phyloP scores from a whole-genome alignment of 2,888 invertebrate species.

The Cantharis nigra region DNA sequence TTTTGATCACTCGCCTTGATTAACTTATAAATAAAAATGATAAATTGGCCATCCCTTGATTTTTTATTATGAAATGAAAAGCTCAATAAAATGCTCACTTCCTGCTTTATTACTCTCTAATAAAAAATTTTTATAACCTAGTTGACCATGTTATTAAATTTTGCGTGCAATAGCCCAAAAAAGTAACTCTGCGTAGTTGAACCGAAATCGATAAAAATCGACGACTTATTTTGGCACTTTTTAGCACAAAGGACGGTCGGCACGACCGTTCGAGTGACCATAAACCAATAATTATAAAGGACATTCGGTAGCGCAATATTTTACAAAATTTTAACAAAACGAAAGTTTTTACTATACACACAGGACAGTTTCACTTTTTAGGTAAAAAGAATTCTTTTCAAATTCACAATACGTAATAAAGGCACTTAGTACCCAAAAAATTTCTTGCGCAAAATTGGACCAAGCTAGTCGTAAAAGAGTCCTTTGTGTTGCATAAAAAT shows the following conservation, averaged over 20 bases:
- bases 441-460: conserved; percentile 16
- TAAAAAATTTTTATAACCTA: not conserved
- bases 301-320: conserved; percentile 35
- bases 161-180: not conserved
- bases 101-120: not conserved
- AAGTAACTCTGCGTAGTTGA: not conserved
- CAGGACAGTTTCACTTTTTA: conserved; percentile 35
- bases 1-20: not conserved
- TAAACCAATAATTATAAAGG: conserved; percentile 36
- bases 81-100: not conserved
- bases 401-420: conserved; percentile 29
- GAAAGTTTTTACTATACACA: conserved; percentile 35
- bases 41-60: not conserved
- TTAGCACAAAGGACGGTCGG: not conserved
- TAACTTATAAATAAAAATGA: not conserved
- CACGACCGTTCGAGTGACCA: conserved; percentile 16
- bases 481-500: not conserved
- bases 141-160: not conserved
- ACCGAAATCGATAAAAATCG: not conserved
- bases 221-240: not conserved
- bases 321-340: conserved; percentile 31
- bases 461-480: not conserved
- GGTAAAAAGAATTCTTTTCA: conserved; percentile 33
- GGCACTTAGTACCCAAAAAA: conserved; percentile 8
- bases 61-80: not conserved